phyloP scores from a whole-genome alignment of 2,797 vertebrate genomes.

The Microhierax caerulescens region DNA sequence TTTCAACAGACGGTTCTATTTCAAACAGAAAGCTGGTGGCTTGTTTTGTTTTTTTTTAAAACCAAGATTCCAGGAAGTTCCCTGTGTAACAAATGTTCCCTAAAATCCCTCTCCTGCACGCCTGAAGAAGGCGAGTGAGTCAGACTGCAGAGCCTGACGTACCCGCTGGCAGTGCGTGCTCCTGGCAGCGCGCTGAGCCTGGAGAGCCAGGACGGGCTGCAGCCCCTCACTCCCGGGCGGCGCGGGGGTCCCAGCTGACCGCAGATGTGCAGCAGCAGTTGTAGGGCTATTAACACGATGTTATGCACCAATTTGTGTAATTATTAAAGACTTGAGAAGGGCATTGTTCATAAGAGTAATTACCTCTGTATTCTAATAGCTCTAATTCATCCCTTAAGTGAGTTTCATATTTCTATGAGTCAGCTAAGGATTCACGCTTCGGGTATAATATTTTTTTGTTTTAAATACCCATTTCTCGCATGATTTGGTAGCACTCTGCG shows the following conservation, averaged over 20 bases:
- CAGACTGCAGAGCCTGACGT: background rate
- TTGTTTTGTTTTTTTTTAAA: background rate
- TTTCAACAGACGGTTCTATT: background rate
- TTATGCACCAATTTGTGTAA: slow-evolving; percentile 60
- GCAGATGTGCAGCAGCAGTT: background rate
- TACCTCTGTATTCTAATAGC: slow-evolving; percentile 39
- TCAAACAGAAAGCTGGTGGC: background rate
- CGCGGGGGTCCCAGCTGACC: background rate
- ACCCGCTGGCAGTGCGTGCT: accelerated
- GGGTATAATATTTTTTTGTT: background rate
- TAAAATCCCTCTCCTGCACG: accelerated
- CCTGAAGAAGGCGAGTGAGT: background rate
- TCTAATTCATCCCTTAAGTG: slow-evolving; percentile 6
- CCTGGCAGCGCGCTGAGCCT: background rate
- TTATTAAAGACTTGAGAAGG: slow-evolving; percentile 41
- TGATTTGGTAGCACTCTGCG: background rate
- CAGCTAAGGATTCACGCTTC: background rate
- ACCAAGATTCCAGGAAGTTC: background rate
- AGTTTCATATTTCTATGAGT: background rate
- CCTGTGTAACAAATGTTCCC: background rate
- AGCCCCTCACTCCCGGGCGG: background rate
- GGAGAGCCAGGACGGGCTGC: background rate
- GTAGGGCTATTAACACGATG: slow-evolving; percentile 13
- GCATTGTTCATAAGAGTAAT: slow-evolving; percentile 57
- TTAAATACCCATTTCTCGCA: background rate